phyloP scores from a whole-genome alignment of 2,113 vertebrate species.

The Euleptes europaea region DNA sequence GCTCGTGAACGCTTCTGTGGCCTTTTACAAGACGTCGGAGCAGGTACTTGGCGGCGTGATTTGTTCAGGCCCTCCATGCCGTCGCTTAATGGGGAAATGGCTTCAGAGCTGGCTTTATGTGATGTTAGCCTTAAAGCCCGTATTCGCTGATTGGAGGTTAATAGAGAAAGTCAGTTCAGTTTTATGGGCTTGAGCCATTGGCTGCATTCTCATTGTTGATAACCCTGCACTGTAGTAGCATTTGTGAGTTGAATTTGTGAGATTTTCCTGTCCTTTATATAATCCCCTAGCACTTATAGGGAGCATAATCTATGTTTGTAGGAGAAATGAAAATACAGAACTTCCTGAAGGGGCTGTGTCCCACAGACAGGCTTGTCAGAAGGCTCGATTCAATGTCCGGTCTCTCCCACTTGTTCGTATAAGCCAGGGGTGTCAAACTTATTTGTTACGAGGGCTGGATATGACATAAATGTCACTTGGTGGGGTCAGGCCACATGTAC shows the following conservation, averaged over 20 bases:
- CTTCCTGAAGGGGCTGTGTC: not conserved
- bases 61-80: not conserved
- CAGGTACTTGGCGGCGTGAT: constrained; percentile 75
- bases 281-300: not conserved
- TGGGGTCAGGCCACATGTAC: no score
- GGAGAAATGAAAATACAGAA: not conserved
- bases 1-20: constrained; percentile 98
- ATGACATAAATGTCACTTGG: no score
- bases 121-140: not conserved
- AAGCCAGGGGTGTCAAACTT: no score
- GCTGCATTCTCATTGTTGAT: not conserved
- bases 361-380: not conserved
- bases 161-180: not conserved
- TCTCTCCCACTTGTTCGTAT: not conserved
- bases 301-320: not conserved
- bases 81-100: not conserved
- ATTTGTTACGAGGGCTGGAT: no score
- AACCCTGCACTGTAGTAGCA: not conserved
- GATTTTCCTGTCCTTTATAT: not conserved
- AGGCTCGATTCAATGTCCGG: not conserved
- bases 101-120: not conserved
- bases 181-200: not conserved
- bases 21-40: constrained; percentile 99
- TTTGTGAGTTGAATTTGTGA: not conserved
- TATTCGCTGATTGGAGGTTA: not conserved